A percentile compares a stretch with the other conserved stretches of the same genome.
Evolutionary conservation across 2,888 invertebrate species (phyloP).

Genomic region (Cataglyphis rosenhaueri): DNA sequence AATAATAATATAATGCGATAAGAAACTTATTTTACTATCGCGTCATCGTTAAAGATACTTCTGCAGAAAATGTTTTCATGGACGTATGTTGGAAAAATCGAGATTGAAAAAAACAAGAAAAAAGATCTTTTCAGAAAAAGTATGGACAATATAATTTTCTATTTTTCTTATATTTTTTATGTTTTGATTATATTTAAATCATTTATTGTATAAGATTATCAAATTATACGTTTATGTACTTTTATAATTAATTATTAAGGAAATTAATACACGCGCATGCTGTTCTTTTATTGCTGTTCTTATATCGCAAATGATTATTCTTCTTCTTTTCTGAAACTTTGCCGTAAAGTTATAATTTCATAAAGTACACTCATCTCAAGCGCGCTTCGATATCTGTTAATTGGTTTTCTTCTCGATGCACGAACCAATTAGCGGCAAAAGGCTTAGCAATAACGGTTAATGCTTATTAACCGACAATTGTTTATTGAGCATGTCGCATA

Average conservation of each 20-base stretch:
- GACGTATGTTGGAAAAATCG: slow-evolving; percentile 57
- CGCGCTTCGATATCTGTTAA: slow-evolving; percentile 75
- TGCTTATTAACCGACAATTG: slow-evolving; percentile 55
- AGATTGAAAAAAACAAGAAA: slow-evolving; percentile 36
- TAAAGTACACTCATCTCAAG: slow-evolving; percentile 54
- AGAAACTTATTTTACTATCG: slow-evolving; percentile 11
- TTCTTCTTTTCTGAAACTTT: slow-evolving; percentile 2
- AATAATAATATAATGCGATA: background rate
- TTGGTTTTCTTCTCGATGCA: slow-evolving; percentile 62
- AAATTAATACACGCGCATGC: background rate
- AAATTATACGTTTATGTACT: background rate
- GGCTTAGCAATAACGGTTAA: slow-evolving; percentile 63
- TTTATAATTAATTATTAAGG: background rate
- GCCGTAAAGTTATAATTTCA: slow-evolving; percentile 34
- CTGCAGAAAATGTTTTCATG: slow-evolving; percentile 59
- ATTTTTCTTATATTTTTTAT: background rate
- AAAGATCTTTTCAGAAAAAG: background rate
- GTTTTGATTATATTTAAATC: background rate
- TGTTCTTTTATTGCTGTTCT: background rate
- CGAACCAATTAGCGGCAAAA: slow-evolving; percentile 74
- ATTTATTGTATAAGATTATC: background rate
- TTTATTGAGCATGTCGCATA: slow-evolving; percentile 19
- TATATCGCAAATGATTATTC: slow-evolving; percentile 22
- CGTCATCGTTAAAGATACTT: background rate
- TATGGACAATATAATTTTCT: background rate